Base-by-base conservation (phyloP, 2,797 vertebrate genomes). In the Smutsia gigantea region DNA sequence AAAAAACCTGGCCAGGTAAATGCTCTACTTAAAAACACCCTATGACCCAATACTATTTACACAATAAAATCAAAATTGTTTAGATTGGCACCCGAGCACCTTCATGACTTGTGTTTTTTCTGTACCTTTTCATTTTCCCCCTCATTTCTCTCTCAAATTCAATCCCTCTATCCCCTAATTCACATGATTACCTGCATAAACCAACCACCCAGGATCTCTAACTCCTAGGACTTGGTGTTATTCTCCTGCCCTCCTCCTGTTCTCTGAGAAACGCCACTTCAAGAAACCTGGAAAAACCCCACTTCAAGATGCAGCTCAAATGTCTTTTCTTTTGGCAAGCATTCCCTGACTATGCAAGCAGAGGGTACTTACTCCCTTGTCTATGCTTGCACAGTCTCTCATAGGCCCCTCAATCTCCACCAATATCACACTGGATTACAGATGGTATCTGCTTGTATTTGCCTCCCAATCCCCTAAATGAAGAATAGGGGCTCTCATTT, bases 251-350 rank as follows among this genome's bases (percentile, higher is more conserved):
- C 90, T 71, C 64, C 51, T 59, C 64, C 53, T 87, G 14, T 57
- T 93, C 61, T 93, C 53, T 88, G 82, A 75, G 92, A 97, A 77
- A 75, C 42, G 29, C 11, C 19, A 78, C n/a, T 83, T 94, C 4
- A 51, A 96, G 81, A 66, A 46, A 63, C 51, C 59, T 71, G 82
- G 55, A 75, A 93, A 97, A 77, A 75, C 49, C 37, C 11, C 19
- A 78, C n/a, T 87, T 94, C 4, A 51, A 96, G 81, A 66, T 63
- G 39, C 57, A 94, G 49, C 53, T 96, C 74, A 93, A 69, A 75
- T 69, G 25, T 66, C 78, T 86, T 49, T 68, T 61, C 46, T 42
- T 74, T 21, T 42, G 59, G 75, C 21, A 59, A 91, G 78, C 53
- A 57, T 31, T 83, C 85, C 17, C n/a, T 71, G 55, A 77, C 37